A percentile compares a stretch with the other conserved stretches of the same genome.
These are phyloP conservation scores for Aromia moschata DNA, from an alignment of 2,888 invertebrate species.

Conservation along the genomic window DNA sequence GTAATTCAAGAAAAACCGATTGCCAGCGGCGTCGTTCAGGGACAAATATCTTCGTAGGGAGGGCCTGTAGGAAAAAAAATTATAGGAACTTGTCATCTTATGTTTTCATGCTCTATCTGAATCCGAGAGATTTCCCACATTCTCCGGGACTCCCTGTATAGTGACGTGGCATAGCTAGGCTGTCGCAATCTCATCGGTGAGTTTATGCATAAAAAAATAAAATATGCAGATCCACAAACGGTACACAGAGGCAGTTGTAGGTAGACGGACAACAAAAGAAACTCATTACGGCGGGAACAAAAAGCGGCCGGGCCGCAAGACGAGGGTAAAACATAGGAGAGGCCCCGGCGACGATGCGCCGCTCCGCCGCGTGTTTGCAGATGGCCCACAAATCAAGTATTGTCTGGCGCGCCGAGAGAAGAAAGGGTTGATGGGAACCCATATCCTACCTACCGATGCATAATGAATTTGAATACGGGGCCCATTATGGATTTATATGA, in stretches of 20 bases:
- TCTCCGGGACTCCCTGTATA: too few species aligned
- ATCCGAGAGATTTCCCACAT: too few species aligned
- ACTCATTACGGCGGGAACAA: slow-evolving; percentile 50
- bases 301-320: slow-evolving; percentile 46
- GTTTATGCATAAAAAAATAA: too few species aligned
- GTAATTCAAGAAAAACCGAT: too few species aligned
- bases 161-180: too few species aligned
- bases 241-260: background rate
- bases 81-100: too few species aligned
- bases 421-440: slow-evolving; percentile 55
- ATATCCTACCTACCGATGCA: slow-evolving; percentile 61
- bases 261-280: slow-evolving; percentile 38
- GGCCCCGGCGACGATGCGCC: slow-evolving; percentile 34
- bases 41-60: too few species aligned
- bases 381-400: slow-evolving; percentile 62
- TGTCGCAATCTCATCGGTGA: too few species aligned
- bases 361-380: slow-evolving; percentile 53
- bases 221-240: too few species aligned
- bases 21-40: too few species aligned
- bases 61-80: too few species aligned
- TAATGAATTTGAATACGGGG: slow-evolving; percentile 57
- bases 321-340: slow-evolving; percentile 40
- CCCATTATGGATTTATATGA: slow-evolving; percentile 56
- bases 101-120: too few species aligned
- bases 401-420: slow-evolving; percentile 50